These are phyloP conservation scores for Echinometra lucunter DNA, from an alignment of 53 echinoderm and acorn worm species.

Conservation along the genomic window DNA sequence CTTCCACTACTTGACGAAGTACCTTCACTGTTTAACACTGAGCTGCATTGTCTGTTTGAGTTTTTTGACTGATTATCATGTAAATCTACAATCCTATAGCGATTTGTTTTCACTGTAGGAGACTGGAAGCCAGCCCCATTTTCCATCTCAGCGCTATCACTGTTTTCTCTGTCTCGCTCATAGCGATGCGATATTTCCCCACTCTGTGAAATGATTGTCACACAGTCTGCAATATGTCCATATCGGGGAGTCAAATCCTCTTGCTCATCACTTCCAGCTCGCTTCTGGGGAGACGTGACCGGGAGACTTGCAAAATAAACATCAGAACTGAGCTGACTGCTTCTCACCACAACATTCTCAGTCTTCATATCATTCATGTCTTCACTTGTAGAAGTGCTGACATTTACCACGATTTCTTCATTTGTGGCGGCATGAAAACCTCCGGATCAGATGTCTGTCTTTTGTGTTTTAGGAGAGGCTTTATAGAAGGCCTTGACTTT, in stretches of 20 bases:
- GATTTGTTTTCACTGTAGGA: conserved; percentile 18
- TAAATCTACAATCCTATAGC: conserved; percentile 57
- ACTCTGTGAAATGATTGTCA: conserved; percentile 52
- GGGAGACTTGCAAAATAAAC: conserved; percentile 64
- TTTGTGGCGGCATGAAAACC: conserved; percentile 67
- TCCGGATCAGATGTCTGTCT: conserved; percentile 81
- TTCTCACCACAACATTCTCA: conserved; percentile 59
- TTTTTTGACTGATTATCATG: conserved; percentile 32
- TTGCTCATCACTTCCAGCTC: background rate
- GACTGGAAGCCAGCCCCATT: background rate
- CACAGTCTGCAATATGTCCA: conserved; percentile 68
- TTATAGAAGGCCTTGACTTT: conserved; percentile 73
- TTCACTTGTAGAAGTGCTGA: background rate
- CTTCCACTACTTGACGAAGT: conserved; percentile 42
- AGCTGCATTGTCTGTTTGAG: background rate
- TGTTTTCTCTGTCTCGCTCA: background rate
- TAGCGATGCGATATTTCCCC: conserved; percentile 62
- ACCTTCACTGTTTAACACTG: background rate
- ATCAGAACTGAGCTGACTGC: conserved; percentile 62
- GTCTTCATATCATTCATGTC: conserved; percentile 62
- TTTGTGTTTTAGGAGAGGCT: conserved; percentile 66
- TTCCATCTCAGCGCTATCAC: background rate
- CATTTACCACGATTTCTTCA: conserved; percentile 70
- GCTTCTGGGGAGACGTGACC: conserved; percentile 59
- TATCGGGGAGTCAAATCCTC: conserved; percentile 55